These are phyloP conservation scores for Arctia plantaginis DNA, from an alignment of 2,888 invertebrate genomes.

Conservation along the genomic window DNA sequence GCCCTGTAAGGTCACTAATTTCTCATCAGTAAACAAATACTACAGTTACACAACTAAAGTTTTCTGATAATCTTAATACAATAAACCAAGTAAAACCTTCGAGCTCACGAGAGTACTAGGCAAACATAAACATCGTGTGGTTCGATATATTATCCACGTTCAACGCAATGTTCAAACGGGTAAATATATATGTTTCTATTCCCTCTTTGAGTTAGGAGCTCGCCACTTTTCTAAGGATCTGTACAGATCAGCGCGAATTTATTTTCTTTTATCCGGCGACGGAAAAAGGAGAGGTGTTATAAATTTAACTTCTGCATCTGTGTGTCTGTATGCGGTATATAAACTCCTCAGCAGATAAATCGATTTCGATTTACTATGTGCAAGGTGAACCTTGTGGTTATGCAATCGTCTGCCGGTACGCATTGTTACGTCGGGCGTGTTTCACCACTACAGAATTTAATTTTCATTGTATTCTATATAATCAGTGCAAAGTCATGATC, in stretches of 20 bases:
- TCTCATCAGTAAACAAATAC: neutral
- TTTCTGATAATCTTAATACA: neutral
- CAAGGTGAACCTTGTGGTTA: no score
- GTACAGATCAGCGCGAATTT: neutral
- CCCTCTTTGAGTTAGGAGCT: neutral
- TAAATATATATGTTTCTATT: neutral
- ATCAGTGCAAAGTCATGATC: neutral
- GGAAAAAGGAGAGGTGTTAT: neutral
- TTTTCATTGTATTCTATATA: no score
- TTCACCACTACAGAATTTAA: no score
- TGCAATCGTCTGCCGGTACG: no score
- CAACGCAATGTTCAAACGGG: neutral
- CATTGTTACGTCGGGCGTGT: no score
- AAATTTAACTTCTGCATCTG: neutral
- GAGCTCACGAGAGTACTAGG: neutral
- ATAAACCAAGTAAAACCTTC: neutral
- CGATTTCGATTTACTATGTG: no score
- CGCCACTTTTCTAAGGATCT: neutral
- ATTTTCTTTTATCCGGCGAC: neutral
- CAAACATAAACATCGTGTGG: neutral
- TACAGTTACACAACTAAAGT: neutral
- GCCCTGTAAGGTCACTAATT: neutral
- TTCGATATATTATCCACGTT: neutral
- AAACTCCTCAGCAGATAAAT: no score
- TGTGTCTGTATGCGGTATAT: neutral